Conservation (phyloP, 2,888 invertebrate species). For the Coremacera marginata region DNA sequence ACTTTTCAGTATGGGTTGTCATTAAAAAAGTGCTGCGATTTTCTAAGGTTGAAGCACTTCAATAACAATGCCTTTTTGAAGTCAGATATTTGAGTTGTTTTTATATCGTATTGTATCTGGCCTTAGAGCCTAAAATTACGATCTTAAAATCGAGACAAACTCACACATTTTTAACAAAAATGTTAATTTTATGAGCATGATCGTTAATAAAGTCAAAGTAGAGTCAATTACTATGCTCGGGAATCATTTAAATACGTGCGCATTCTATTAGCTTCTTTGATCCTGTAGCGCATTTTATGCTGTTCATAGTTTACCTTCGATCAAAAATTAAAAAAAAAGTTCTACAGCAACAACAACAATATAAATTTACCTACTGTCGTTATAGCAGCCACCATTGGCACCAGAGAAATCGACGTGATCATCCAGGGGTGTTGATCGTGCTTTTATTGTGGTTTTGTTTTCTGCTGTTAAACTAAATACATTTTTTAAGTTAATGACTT, state of each 20-base stretch:
- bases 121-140: neutral
- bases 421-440: slow-evolving; percentile 4
- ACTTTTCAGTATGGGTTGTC: neutral
- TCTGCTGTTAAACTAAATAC: slow-evolving; percentile 25
- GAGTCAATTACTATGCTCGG: neutral
- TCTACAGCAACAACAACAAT: neutral
- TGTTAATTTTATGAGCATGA: slow-evolving; percentile 1
- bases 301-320: neutral
- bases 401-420: neutral
- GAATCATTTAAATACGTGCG: neutral
- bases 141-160: neutral
- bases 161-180: neutral
- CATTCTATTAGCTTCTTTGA: slow-evolving; percentile 18
- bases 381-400: neutral
- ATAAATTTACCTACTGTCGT: neutral
- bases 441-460: neutral
- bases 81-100: neutral
- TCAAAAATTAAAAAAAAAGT: neutral
- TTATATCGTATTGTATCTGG: neutral
- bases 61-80: neutral
- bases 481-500: slow-evolving; percentile 10
- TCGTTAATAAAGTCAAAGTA: neutral
- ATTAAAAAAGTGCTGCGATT: no score
- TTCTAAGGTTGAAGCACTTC: no score
- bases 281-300: slow-evolving; percentile 3